Conservation (phyloP, 1,140 invertebrate species). For the Brachionus manjavacas region DNA sequence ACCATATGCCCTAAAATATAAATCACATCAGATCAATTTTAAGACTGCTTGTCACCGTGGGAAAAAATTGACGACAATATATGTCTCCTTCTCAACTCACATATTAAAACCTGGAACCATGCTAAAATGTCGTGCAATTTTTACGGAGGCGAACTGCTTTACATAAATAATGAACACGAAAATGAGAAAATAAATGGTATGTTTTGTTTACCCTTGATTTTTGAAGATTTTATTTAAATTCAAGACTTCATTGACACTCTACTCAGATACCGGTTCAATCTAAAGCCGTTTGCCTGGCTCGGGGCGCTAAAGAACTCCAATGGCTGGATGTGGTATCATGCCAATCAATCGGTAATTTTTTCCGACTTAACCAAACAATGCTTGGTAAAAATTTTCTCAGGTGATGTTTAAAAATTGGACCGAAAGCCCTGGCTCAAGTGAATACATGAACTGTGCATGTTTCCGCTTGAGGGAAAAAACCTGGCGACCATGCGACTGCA, state of each 20-base stretch:
- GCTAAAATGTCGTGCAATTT: conserved; percentile 24
- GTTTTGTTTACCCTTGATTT: background rate
- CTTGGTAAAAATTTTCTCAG: background rate
- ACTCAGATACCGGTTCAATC: background rate
- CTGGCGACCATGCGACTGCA: background rate
- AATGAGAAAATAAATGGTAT: conserved; percentile 17
- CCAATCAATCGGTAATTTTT: conserved; percentile 3
- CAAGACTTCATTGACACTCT: background rate
- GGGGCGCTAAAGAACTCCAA: background rate
- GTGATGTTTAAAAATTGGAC: background rate
- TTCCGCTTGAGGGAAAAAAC: background rate
- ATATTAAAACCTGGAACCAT: conserved; percentile 4
- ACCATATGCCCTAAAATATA: background rate
- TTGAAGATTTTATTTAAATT: background rate
- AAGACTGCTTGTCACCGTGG: conserved; percentile 22
- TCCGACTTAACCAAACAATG: background rate
- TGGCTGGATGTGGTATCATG: background rate
- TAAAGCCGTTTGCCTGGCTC: conserved; percentile 9
- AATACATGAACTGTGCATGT: background rate
- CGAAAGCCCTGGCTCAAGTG: background rate
- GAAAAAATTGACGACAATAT: conserved; percentile 32
- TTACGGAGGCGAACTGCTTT: background rate
- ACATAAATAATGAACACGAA: background rate
- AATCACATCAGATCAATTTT: background rate
- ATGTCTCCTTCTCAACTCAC: conserved; percentile 33